These are phyloP conservation scores for Malurus elegans DNA, from an alignment of 2,113 vertebrate species.

Conservation along the genomic window DNA sequence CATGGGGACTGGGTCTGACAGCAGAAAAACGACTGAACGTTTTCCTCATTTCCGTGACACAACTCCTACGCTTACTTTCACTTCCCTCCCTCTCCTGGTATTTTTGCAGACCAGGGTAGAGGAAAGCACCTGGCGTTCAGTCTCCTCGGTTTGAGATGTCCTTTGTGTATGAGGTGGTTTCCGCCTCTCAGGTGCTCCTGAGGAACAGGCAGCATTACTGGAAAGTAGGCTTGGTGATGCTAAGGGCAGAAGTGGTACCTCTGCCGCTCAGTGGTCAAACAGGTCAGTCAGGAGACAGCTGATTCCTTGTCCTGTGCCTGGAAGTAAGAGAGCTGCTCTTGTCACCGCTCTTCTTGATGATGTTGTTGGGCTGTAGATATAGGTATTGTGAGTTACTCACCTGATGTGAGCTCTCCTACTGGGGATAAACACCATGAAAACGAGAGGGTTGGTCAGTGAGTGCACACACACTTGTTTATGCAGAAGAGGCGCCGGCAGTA, in stretches of 20 bases:
- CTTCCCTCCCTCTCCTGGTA: accelerated
- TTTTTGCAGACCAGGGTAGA: accelerated
- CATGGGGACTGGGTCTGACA: accelerated
- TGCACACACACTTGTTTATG: accelerated
- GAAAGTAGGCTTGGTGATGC: not conserved
- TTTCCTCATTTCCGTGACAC: not conserved
- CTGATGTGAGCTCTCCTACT: accelerated
- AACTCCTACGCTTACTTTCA: accelerated
- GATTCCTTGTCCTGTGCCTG: not conserved
- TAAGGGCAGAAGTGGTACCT: not conserved
- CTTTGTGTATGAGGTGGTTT: accelerated
- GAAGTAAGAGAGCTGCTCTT: not conserved
- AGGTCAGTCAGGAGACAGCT: not conserved
- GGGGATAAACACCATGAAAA: not conserved
- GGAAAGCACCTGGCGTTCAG: too few relatives aligned
- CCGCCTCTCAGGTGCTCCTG: accelerated
- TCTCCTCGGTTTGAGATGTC: not conserved
- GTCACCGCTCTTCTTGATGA: not conserved
- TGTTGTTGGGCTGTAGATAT: not conserved
- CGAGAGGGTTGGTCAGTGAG: not conserved
- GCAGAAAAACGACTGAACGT: accelerated
- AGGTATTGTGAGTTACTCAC: accelerated
- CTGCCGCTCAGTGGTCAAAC: not conserved
- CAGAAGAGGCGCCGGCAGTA: accelerated
- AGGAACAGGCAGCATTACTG: not conserved